Evolutionary conservation across 2,797 vertebrate species (phyloP).

Genomic region (Morus bassanus): DNA sequence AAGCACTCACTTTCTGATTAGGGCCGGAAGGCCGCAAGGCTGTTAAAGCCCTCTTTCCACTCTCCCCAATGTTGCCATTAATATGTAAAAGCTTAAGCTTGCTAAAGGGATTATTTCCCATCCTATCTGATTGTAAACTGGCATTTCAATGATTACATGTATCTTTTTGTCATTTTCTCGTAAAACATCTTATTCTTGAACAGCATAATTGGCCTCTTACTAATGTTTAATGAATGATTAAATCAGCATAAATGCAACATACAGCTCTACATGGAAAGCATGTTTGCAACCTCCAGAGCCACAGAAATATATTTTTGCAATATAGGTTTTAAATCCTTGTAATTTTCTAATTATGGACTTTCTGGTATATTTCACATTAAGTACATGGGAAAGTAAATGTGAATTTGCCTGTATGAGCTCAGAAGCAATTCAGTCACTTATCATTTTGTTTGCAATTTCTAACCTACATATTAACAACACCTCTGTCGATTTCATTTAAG

Average conservation of each 20-base stretch:
- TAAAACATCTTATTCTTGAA: constrained; percentile 78
- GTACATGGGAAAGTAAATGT: not conserved
- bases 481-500: constrained; percentile 15
- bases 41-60: constrained; percentile 52
- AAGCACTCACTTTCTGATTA: constrained; percentile 21
- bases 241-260: constrained; percentile 63
- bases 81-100: constrained; percentile 83
- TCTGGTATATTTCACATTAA: not conserved
- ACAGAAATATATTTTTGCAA: constrained; percentile 4
- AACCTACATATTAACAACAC: not conserved
- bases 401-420: not conserved
- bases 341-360: constrained; percentile 36
- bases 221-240: constrained; percentile 77
- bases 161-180: constrained; percentile 79
- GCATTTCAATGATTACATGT: constrained; percentile 77
- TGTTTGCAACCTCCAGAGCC: constrained; percentile 44
- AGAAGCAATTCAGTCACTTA: not conserved
- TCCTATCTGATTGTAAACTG: constrained; percentile 80
- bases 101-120: constrained; percentile 80
- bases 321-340: constrained; percentile 8
- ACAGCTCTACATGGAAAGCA: constrained; percentile 49
- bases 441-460: not conserved
- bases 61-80: constrained; percentile 73
- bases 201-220: constrained; percentile 75
- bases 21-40: not conserved